Percentiles rank a stretch among this genome's conserved stretches.
Evolutionary conservation across 2,113 vertebrate species (phyloP).

Genomic region (Aspiorhynchus laticeps): DNA sequence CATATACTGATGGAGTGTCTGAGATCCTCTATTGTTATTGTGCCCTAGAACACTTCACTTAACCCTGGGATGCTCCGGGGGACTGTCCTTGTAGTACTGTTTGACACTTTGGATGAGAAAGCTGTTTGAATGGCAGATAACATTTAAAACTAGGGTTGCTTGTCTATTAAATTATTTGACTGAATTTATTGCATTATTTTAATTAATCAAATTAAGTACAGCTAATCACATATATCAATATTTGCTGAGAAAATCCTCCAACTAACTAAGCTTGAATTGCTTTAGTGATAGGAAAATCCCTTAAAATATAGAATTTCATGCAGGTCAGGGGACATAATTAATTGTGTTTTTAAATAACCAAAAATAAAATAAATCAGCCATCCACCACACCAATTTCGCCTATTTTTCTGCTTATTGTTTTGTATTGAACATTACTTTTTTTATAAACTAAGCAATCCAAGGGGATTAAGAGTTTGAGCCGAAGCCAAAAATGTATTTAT

Average conservation of each 20-base stretch:
- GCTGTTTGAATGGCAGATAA: not conserved
- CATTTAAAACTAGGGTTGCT: not conserved
- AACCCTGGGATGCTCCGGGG: not conserved
- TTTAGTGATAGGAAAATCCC: not conserved
- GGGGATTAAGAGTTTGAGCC: not conserved
- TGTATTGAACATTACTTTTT: not conserved
- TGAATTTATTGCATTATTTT: not conserved
- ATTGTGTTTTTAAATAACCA: not conserved
- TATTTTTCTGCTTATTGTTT: slow-evolving; percentile 1
- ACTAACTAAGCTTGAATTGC: not conserved
- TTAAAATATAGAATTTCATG: not conserved
- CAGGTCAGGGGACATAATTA: not conserved
- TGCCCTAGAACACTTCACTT: not conserved
- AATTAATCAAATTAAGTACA: not conserved
- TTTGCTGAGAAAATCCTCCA: not conserved
- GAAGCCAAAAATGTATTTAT: not conserved
- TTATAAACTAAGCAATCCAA: not conserved
- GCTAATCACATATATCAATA: not conserved
- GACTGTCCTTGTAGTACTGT: not conserved
- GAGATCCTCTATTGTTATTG: not conserved
- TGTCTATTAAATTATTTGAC: not conserved
- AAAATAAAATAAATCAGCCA: not conserved
- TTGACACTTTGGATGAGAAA: not conserved
- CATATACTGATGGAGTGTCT: not conserved
- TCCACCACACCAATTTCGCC: not conserved